phyloP scores from a whole-genome alignment of 2,113 vertebrate species.

The human (Homo sapiens) region GRCh38 chr11:133524501-133525000 shows the following conservation, averaged over 20 bases:
- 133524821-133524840: neutral
- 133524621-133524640: constrained; percentile 21
- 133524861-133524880: neutral
- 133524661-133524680: neutral
- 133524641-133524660: neutral
- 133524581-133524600: constrained; percentile 41
- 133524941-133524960: neutral
- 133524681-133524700: neutral
- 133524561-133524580: neutral
- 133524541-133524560: constrained; percentile 16
- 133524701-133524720: constrained; percentile 7
- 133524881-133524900: neutral
- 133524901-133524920: neutral
- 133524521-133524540: constrained; percentile 16
- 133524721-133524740: constrained; percentile 41
- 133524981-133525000: neutral
- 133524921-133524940: neutral
- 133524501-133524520: neutral
- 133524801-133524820: neutral
- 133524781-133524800: neutral
- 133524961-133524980: neutral
- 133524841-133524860: no score
- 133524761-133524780: neutral
- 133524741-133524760: constrained; percentile 4
- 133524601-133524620: constrained; percentile 40